Conservation (phyloP, 2,113 vertebrate genomes). For the Craseonycteris thonglongyai region DNA sequence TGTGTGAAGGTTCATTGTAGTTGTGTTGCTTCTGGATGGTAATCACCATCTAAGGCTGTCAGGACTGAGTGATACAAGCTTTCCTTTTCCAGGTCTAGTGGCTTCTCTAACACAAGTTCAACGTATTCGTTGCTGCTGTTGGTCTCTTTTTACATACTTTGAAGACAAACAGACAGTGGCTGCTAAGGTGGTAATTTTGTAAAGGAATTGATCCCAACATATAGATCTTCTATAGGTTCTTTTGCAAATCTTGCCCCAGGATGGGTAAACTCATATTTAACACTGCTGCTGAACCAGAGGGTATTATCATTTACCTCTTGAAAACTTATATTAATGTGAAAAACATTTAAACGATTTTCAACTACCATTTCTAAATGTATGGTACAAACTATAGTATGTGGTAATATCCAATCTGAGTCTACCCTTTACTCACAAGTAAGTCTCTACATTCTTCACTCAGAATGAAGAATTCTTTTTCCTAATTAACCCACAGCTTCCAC, state of each 20-base stretch:
- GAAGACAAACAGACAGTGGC: conserved; percentile 77
- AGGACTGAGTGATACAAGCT: conserved; percentile 73
- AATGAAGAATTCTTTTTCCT: conserved; percentile 78
- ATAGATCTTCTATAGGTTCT: conserved; percentile 77
- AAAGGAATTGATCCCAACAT: conserved; percentile 80
- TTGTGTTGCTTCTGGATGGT: conserved; percentile 75
- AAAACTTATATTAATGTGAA: conserved; percentile 77
- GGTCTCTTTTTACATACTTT: conserved; percentile 72
- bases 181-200: conserved; percentile 77
- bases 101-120: conserved; percentile 78
- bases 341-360: conserved; percentile 82
- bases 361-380: conserved; percentile 77
- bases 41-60: conserved; percentile 77
- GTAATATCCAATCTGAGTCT: conserved; percentile 81
- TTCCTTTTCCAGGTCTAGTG: conserved; percentile 77
- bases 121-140: conserved; percentile 77
- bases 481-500: conserved; percentile 77
- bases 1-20: conserved; percentile 66
- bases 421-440: conserved; percentile 81
- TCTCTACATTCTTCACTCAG: conserved; percentile 77
- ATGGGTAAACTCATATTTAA: conserved; percentile 70
- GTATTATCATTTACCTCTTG: conserved; percentile 80
- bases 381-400: conserved; percentile 70
- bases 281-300: conserved; percentile 69
- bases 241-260: conserved; percentile 75